Evolutionary conservation across 2,113 vertebrate genomes (phyloP).

Genomic region (Coturnix japonica): DNA sequence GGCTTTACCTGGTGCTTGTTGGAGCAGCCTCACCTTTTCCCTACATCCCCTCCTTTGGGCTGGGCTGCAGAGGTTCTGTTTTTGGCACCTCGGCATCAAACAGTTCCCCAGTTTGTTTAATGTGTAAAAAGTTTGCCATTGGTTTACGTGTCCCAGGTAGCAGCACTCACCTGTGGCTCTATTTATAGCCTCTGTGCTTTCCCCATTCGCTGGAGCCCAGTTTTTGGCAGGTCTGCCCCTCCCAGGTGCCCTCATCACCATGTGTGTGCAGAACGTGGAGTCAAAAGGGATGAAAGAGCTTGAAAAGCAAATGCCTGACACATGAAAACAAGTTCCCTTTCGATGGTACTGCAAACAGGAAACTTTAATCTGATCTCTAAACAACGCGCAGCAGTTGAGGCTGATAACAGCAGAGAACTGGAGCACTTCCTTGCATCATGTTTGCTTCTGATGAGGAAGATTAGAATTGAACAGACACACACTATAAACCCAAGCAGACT

Average conservation of each 20-base stretch:
- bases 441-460: background rate
- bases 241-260: background rate
- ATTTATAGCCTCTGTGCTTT: constrained; percentile 43
- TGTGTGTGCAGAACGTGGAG: background rate
- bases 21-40: background rate
- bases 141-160: background rate
- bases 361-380: background rate
- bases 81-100: background rate
- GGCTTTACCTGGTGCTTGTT: background rate
- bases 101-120: background rate
- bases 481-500: background rate
- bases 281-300: background rate
- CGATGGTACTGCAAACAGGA: background rate
- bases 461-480: background rate
- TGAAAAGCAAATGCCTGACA: background rate
- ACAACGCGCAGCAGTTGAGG: background rate
- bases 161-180: background rate
- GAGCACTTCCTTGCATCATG: background rate
- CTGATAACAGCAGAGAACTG: background rate
- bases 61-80: background rate
- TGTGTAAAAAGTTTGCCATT: background rate
- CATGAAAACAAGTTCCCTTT: background rate
- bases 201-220: constrained; percentile 14
- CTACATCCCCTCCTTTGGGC: background rate
- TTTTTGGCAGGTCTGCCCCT: constrained; percentile 30